Evolutionary conservation across 2,797 vertebrate genomes (phyloP).

Genomic region (Manis javanica): DNA sequence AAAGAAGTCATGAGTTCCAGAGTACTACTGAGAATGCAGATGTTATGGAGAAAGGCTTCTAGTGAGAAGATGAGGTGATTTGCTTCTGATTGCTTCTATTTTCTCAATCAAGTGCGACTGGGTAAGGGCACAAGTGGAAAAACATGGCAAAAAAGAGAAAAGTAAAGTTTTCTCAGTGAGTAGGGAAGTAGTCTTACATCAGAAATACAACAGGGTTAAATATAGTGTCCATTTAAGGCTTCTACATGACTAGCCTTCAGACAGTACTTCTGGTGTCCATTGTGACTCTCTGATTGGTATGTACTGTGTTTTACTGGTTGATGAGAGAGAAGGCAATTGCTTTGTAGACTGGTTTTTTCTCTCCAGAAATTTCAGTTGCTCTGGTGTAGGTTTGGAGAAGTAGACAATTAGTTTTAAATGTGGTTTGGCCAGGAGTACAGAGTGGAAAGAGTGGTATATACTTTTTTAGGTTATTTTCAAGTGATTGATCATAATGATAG

Average conservation of each 20-base stretch:
- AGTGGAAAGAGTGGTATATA: not conserved
- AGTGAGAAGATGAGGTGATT: not conserved
- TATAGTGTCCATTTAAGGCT: not conserved
- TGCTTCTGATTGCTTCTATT: not conserved
- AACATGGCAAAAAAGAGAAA: not conserved
- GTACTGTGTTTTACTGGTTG: not conserved
- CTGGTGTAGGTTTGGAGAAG: not conserved
- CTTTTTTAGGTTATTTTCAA: not conserved
- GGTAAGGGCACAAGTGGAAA: not conserved
- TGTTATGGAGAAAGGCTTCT: not conserved
- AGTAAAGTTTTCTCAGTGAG: not conserved
- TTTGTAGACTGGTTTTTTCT: not conserved
- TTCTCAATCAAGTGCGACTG: not conserved
- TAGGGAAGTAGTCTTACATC: not conserved
- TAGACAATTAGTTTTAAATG: not conserved
- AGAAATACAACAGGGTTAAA: not conserved
- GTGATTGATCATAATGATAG: not conserved
- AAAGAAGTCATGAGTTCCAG: not conserved
- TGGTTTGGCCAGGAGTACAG: not conserved
- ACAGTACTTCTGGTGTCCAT: not conserved
- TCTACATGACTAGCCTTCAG: not conserved
- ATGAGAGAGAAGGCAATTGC: not conserved
- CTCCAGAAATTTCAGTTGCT: not conserved
- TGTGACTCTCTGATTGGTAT: not conserved
- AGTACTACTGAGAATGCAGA: not conserved